Percentiles rank a stretch among this genome's conserved stretches.
phyloP scores from a whole-genome alignment of 2,113 vertebrate species.

The Periophthalmus modestus region DNA sequence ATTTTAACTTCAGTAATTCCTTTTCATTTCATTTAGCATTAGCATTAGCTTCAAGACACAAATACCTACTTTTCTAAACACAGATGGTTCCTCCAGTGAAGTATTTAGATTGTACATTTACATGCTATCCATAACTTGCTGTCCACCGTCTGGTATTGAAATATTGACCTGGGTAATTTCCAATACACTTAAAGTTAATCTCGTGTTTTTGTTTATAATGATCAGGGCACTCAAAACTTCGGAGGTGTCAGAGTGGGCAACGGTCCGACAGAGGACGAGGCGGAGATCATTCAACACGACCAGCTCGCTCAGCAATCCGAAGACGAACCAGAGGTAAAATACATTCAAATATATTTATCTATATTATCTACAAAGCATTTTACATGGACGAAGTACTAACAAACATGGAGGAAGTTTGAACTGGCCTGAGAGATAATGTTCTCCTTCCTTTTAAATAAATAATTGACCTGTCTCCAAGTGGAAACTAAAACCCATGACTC shows the following conservation, averaged over 20 bases:
- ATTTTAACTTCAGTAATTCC: too few relatives aligned
- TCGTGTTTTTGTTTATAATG: conserved; percentile 25
- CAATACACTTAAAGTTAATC: too few relatives aligned
- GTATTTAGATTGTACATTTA: too few relatives aligned
- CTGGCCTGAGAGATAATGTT: background rate
- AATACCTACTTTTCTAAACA: too few relatives aligned
- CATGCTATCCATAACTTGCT: too few relatives aligned
- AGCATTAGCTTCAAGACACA: too few relatives aligned
- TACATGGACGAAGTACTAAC: background rate
- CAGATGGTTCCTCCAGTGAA: too few relatives aligned
- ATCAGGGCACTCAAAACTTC: conserved; percentile 93
- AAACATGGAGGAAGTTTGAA: background rate
- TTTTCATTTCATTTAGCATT: too few relatives aligned
- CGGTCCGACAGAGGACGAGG: conserved; percentile 97
- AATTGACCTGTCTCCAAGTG: conserved; percentile 22
- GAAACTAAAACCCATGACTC: conserved; percentile 33
- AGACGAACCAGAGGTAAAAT: conserved; percentile 92
- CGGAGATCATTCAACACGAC: conserved; percentile 98
- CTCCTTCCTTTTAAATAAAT: conserved; percentile 1
- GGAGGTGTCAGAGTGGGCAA: conserved; percentile 97
- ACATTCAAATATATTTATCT: background rate
- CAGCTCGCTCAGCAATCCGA: conserved; percentile 91
- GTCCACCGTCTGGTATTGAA: too few relatives aligned
- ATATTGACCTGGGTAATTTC: too few relatives aligned
- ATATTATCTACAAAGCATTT: background rate